These are phyloP conservation scores for Todus mexicanus DNA, from an alignment of 2,797 vertebrate genomes.

Conservation along the genomic window DNA sequence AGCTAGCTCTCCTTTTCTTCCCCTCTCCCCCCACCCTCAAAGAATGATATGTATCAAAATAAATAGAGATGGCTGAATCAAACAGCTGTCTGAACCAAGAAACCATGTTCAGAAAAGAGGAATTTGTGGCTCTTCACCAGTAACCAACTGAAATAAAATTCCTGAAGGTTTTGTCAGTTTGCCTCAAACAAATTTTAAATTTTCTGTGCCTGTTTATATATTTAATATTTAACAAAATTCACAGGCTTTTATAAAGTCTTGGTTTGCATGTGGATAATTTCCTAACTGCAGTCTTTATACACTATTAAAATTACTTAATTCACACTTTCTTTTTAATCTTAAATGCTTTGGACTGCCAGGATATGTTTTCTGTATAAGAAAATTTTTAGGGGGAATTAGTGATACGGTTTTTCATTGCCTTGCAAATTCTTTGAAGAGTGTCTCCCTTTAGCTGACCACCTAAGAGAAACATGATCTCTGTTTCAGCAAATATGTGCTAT, in stretches of 20 bases:
- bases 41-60: background rate
- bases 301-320: background rate
- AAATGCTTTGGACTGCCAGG: background rate
- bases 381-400: background rate
- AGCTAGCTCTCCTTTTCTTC: background rate
- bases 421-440: background rate
- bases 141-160: background rate
- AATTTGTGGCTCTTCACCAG: background rate
- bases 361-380: background rate
- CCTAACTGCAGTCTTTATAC: background rate
- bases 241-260: background rate
- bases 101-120: background rate
- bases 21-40: no score
- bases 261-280: background rate
- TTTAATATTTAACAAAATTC: no score
- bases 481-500: background rate
- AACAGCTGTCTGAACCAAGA: background rate
- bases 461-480: background rate
- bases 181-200: background rate
- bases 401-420: background rate
- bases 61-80: background rate
- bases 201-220: background rate
- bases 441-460: background rate
- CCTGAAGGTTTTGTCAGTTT: background rate
- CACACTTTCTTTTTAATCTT: background rate